Conservation (phyloP, 2,113 vertebrate species). For the Anseranas semipalmata region DNA sequence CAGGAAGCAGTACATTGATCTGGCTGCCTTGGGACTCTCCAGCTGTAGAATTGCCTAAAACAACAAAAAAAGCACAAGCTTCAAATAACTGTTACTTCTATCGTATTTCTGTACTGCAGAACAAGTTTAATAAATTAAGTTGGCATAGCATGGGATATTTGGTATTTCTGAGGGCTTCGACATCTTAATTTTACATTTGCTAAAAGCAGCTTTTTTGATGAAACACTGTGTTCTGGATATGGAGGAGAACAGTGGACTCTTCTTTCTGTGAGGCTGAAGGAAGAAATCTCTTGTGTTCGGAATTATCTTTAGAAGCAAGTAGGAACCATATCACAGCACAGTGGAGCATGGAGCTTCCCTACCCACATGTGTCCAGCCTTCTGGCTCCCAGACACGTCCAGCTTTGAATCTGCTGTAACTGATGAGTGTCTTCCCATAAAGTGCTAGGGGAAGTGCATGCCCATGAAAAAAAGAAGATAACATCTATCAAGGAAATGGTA, state of each 20-base stretch:
- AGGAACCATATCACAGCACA: background rate
- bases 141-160: rapidly evolving
- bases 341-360: background rate
- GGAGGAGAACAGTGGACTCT: background rate
- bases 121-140: rapidly evolving
- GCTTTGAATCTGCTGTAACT: background rate
- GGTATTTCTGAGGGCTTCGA: background rate
- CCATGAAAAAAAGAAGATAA: background rate
- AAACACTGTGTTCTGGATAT: background rate
- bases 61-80: no score
- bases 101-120: background rate
- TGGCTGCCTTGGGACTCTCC: constrained; percentile 68
- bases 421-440: background rate
- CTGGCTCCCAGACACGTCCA: no score
- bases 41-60: constrained; percentile 79
- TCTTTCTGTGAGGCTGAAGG: background rate
- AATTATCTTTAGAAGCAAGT: background rate
- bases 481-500: background rate
- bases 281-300: background rate
- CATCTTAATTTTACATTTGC: background rate
- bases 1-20: constrained; percentile 74
- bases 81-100: rapidly evolving
- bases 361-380: background rate
- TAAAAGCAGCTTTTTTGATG: background rate
- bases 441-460: background rate